phyloP scores from a whole-genome alignment of 2,113 vertebrate genomes.

The Odontesthes bonariensis region DNA sequence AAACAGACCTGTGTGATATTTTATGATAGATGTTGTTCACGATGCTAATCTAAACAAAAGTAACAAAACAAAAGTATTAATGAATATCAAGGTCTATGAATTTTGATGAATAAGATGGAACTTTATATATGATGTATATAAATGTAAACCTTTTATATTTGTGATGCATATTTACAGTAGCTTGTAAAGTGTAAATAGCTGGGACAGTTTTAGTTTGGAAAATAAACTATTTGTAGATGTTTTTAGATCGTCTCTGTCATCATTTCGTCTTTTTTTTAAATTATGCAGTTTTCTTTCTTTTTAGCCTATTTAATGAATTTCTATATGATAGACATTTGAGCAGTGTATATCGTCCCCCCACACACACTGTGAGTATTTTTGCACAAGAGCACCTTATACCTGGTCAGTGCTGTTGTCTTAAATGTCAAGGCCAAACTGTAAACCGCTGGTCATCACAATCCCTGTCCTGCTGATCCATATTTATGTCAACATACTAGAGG shows the following conservation, averaged over 20 bases:
- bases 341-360: too few species aligned
- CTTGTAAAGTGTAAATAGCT: conserved; percentile 87
- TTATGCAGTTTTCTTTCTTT: too few species aligned
- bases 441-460: neutral
- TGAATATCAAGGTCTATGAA: conserved; percentile 54
- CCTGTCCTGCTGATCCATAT: too few species aligned
- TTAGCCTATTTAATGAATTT: too few species aligned
- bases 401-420: neutral
- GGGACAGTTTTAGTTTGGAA: conserved; percentile 82
- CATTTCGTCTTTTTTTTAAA: conserved; percentile 13
- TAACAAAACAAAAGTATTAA: conserved; percentile 33
- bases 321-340: neutral
- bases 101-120: conserved; percentile 60
- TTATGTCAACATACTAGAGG: too few species aligned
- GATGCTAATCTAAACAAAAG: conserved; percentile 41
- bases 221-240: conserved; percentile 84
- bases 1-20: conserved; percentile 39
- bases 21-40: conserved; percentile 46
- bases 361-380: too few species aligned
- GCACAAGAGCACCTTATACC: too few species aligned
- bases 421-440: conserved; percentile 9
- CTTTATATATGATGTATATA: conserved; percentile 83
- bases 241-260: conserved; percentile 73
- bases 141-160: conserved; percentile 81
- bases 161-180: conserved; percentile 79